Evolutionary conservation across 2,888 invertebrate genomes (phyloP).

Genomic region (Tethea ocularis): DNA sequence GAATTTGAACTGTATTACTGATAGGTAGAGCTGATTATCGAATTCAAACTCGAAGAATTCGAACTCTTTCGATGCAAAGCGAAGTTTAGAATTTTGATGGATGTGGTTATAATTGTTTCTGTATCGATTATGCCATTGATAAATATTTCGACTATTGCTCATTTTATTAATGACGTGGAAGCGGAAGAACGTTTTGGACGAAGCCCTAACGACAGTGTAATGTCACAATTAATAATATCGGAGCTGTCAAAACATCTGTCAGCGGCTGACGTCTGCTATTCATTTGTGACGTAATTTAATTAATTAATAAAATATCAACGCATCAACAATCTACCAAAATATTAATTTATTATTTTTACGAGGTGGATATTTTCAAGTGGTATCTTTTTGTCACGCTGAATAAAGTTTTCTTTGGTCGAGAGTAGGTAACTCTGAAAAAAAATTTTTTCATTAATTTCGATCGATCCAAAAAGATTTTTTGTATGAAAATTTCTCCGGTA

Average conservation of each 20-base stretch:
- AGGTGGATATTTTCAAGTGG: too few relatives aligned
- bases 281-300: slow-evolving; percentile 67
- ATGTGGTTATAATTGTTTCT: slow-evolving; percentile 84
- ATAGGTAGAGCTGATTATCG: slow-evolving; percentile 43
- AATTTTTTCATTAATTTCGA: too few relatives aligned
- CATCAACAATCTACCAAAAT: not conserved
- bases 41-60: slow-evolving; percentile 39
- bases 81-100: slow-evolving; percentile 80
- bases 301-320: slow-evolving; percentile 31
- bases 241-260: slow-evolving; percentile 82
- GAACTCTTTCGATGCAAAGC: slow-evolving; percentile 54
- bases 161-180: slow-evolving; percentile 83
- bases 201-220: slow-evolving; percentile 74
- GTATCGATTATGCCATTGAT: slow-evolving; percentile 84
- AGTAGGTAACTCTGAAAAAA: too few relatives aligned
- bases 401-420: too few relatives aligned
- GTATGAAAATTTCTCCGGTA: too few relatives aligned
- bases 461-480: too few relatives aligned
- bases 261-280: slow-evolving; percentile 56
- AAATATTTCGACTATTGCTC: slow-evolving; percentile 83
- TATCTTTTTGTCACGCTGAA: too few relatives aligned
- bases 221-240: slow-evolving; percentile 82
- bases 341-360: not conserved
- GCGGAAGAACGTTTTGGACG: slow-evolving; percentile 75
- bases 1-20: slow-evolving; percentile 50